A percentile compares a stretch with the other conserved stretches of the same genome.
phyloP scores from a whole-genome alignment of 1,140 invertebrate genomes.

The Cephus cinctus region DNA sequence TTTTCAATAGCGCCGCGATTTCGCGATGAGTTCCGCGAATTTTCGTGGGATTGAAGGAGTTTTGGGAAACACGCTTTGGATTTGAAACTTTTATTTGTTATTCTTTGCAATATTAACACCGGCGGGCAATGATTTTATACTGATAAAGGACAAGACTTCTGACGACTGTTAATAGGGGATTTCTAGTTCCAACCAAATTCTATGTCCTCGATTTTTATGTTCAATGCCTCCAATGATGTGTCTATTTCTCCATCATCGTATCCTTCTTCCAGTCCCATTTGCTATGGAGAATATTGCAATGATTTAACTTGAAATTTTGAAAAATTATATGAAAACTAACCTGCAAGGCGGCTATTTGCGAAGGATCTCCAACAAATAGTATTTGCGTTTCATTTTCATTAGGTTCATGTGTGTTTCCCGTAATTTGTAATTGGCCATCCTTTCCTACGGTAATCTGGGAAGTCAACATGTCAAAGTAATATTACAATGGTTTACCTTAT shows the following conservation, averaged over 20 bases:
- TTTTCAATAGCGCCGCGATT: no score
- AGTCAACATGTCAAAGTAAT: no score
- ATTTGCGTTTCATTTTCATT: conserved; percentile 43
- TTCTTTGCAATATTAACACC: no score
- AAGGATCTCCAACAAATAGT: conserved; percentile 40
- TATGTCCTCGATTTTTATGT: conserved; percentile 45
- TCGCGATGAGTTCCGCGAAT: no score
- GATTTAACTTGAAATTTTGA: conserved; percentile 1
- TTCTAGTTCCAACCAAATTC: conserved; percentile 38
- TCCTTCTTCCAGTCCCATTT: conserved; percentile 35
- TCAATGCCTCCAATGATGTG: conserved; percentile 37
- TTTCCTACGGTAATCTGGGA: conserved; percentile 23
- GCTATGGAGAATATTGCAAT: conserved; percentile 22
- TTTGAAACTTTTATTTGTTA: no score
- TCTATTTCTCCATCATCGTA: conserved; percentile 38
- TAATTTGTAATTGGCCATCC: conserved; percentile 31
- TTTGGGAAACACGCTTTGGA: no score
- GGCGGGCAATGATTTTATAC: no score
- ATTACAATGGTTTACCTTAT: neutral
- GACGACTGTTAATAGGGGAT: no score
- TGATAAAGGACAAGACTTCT: no score
- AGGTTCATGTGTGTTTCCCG: conserved; percentile 27
- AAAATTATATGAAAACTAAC: conserved; percentile 19
- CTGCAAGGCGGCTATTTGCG: conserved; percentile 43
- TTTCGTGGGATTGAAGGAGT: no score